Conservation (phyloP, 2,113 vertebrate species). For the Antigone vipio region DNA sequence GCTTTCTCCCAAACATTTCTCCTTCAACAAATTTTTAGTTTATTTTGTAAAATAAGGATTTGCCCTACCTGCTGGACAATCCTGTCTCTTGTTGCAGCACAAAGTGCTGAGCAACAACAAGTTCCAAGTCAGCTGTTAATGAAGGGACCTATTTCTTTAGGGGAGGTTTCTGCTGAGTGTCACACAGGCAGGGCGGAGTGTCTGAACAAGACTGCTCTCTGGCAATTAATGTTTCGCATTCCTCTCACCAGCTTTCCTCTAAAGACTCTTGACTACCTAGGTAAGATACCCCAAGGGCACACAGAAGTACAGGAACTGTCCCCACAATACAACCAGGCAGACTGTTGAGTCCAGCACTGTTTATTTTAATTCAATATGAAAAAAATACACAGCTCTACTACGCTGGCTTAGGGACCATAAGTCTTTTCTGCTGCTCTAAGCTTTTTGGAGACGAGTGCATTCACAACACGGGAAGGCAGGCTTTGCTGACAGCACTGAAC, state of each 20-base stretch:
- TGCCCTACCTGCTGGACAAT: neutral
- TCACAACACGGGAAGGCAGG: neutral
- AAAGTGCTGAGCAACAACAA: neutral
- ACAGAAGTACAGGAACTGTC: neutral
- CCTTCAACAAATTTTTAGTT: neutral
- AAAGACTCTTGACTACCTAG: neutral
- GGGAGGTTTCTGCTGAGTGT: neutral
- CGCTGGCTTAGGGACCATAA: neutral
- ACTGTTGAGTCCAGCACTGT: neutral
- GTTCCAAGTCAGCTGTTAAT: neutral
- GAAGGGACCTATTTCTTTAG: neutral
- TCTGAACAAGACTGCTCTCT: neutral
- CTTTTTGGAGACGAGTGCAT: neutral
- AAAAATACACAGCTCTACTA: neutral
- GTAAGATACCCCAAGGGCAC: neutral
- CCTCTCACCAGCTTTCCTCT: neutral
- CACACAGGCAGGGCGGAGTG: neutral
- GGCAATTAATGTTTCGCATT: neutral
- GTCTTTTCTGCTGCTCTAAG: slow-evolving; percentile 36
- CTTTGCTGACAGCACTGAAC: neutral
- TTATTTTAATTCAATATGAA: neutral
- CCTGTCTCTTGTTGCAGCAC: neutral
- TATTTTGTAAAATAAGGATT: neutral
- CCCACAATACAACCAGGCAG: neutral
- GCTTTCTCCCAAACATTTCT: neutral